phyloP scores from a whole-genome alignment of 2,797 vertebrate species.

The Dipus sagitta region DNA sequence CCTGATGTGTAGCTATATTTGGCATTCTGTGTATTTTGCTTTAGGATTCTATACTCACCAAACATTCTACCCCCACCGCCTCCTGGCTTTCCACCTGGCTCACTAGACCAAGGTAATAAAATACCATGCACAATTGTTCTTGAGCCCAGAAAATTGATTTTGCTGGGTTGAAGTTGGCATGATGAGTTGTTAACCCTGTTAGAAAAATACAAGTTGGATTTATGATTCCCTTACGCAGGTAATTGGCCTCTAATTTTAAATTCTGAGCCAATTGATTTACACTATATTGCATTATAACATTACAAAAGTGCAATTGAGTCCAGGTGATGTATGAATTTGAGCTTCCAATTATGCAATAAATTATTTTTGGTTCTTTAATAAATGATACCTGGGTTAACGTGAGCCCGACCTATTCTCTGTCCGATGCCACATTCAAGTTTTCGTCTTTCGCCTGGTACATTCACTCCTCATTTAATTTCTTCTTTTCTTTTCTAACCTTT shows the following conservation, averaged over 20 bases:
- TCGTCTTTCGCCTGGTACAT: not conserved
- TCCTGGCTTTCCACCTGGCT: not conserved
- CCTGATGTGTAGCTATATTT: not conserved
- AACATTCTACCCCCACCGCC: not conserved
- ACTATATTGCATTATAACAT: conserved; percentile 67
- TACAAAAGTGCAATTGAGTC: conserved; percentile 59
- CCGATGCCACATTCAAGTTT: too few relatives aligned
- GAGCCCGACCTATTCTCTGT: not conserved
- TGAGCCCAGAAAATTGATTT: conserved; percentile 70
- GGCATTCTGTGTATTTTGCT: not conserved
- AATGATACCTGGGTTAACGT: conserved; percentile 28
- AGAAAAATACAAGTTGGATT: conserved; percentile 78
- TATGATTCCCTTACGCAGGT: conserved; percentile 68
- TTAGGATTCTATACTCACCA: not conserved
- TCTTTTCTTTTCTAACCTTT: not conserved
- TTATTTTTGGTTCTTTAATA: conserved; percentile 64
- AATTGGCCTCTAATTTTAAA: conserved; percentile 75
- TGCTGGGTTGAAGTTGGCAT: conserved; percentile 14
- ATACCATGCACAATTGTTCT: conserved; percentile 37
- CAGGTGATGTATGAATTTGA: conserved; percentile 51
- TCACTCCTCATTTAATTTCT: not conserved
- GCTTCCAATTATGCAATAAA: conserved; percentile 59
- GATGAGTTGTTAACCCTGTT: conserved; percentile 74
- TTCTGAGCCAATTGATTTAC: conserved; percentile 69
- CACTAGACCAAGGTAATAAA: conserved; percentile 27